Base-by-base conservation (phyloP, 2,888 invertebrate species). In the Acanthosepion pharaonis region DNA sequence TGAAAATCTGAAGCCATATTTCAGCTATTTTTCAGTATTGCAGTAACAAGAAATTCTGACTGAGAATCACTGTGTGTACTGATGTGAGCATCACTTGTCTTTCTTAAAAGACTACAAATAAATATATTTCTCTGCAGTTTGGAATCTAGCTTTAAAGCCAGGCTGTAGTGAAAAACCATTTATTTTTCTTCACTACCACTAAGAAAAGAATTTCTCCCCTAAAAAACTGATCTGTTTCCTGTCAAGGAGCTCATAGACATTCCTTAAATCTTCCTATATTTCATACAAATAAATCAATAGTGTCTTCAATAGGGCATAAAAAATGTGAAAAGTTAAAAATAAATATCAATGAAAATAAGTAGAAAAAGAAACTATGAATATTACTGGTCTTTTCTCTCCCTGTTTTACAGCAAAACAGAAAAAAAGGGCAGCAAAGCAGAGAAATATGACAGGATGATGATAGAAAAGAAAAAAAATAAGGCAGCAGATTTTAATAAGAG, bases 201-300 rank as follows among this genome's bases (percentile, higher is more conserved):
- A 78, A 78, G 33, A 78, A 78, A n/a, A 33, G 1, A 0, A n/a
- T 78, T 78, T n/a, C 15, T 9, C 11, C 15, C 0, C n/a, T n/a
- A 78, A 78, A 78, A 78, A 78, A 78, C 11, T 33, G 78, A 78
- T 33, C n/a, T 78, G 78, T n/a, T 33, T 78, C 78, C 78, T 78
- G 78, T 78, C 78, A 78, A 78, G 78, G n/a, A 78, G n/a, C n/a
- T 78, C n/a, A 78, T n/a, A 78, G 78, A n/a, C 33, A 78, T 78
- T 78, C 78, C n/a, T 78, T 78, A n/a, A 78, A 78, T 78, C 78
- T 78, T 78, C 23, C 59, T 59, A 59, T n/a, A n/a, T 78, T 78
- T 78, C 11, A 28, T 78, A n/a, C 28, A 28, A 28, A 78, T 78
- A 78, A 78, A 78, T 78, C 78, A 78, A 78, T 78, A 11, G 11